A percentile compares a stretch with the other conserved stretches of the same genome.
Conservation (phyloP, 2,113 vertebrate genomes). For the Pachyramphus minor region DNA sequence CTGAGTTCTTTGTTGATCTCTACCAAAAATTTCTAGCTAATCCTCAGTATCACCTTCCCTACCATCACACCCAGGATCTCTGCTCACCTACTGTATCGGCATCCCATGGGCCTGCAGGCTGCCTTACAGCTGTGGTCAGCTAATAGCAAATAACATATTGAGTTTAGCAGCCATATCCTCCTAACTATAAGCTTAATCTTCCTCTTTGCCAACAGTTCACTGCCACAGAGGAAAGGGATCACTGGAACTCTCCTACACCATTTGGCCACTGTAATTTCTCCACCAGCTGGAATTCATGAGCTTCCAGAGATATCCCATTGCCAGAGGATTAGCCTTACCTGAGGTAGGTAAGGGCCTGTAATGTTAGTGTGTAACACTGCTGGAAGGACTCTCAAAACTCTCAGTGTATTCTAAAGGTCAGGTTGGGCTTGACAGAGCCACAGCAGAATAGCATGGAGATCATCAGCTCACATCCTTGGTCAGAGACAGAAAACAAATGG, state of each 20-base stretch:
- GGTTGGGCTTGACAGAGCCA: background rate
- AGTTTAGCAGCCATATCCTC: background rate
- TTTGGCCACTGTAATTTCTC: background rate
- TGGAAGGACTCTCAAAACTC: background rate
- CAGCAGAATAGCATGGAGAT: background rate
- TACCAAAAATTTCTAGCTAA: background rate
- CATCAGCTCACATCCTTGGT: background rate
- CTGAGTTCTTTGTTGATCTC: background rate
- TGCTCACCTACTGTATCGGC: rapidly evolving
- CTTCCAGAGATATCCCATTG: background rate
- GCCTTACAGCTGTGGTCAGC: background rate
- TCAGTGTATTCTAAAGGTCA: background rate
- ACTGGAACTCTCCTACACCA: background rate
- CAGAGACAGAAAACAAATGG: background rate
- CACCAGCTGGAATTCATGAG: background rate
- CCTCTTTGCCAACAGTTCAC: background rate
- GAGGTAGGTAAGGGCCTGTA: background rate
- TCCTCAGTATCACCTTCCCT: background rate
- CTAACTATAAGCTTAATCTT: background rate
- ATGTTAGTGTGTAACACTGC: background rate
- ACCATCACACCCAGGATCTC: background rate
- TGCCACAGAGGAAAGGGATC: background rate
- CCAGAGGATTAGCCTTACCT: background rate
- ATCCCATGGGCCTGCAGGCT: background rate
- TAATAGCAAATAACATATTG: background rate